Evolutionary conservation across 2,888 invertebrate species (phyloP).

Genomic region (Ectropis crepuscularia): DNA sequence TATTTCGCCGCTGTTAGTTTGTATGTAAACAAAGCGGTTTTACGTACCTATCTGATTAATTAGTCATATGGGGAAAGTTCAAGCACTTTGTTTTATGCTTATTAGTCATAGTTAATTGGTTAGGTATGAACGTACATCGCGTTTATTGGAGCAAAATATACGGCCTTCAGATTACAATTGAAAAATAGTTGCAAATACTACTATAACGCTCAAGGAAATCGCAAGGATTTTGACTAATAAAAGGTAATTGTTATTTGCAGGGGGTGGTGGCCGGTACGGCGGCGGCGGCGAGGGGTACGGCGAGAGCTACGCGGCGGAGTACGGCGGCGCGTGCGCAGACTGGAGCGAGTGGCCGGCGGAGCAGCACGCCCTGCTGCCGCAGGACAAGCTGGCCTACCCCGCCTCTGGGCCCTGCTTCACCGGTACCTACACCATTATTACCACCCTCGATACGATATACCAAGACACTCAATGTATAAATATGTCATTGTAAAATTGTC

Average conservation of each 20-base stretch:
- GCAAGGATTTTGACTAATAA: no score
- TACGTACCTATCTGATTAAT: not conserved
- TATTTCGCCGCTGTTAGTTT: slow-evolving; percentile 30
- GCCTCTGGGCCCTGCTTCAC: slow-evolving; percentile 87
- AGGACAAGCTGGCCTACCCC: slow-evolving; percentile 80
- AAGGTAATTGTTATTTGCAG: slow-evolving; percentile 44
- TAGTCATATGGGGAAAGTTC: slow-evolving; percentile 24
- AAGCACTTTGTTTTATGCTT: not conserved
- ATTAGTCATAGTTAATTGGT: slow-evolving; percentile 2
- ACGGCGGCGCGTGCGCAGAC: slow-evolving; percentile 77
- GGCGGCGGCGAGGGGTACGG: slow-evolving; percentile 78
- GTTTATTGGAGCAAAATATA: not conserved
- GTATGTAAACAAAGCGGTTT: slow-evolving; percentile 20
- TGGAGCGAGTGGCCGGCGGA: slow-evolving; percentile 80
- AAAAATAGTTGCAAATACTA: no score
- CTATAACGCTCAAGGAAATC: not conserved
- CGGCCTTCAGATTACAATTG: no score
- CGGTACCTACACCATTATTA: slow-evolving; percentile 68
- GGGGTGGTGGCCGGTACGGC: slow-evolving; percentile 73
- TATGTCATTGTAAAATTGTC: no score
- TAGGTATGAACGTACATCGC: not conserved
- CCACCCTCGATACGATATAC: no score
- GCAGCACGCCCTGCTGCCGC: slow-evolving; percentile 79
- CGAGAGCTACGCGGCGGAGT: slow-evolving; percentile 76
- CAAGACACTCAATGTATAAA: no score